Evolutionary conservation across 2,113 vertebrate species (phyloP).

Genomic region (Phoxinus phoxinus): DNA sequence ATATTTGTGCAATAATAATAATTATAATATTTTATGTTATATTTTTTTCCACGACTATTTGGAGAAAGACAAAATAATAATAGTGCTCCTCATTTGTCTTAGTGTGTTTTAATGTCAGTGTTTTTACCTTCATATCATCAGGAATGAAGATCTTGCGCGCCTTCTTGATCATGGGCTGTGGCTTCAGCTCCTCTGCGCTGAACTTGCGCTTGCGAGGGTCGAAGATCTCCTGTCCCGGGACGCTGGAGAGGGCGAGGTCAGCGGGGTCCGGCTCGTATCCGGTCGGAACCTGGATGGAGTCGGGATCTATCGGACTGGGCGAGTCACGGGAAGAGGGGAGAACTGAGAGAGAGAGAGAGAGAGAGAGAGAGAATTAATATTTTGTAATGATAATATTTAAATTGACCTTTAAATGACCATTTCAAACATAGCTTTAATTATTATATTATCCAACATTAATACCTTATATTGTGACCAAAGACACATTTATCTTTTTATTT

Average conservation of each 20-base stretch:
- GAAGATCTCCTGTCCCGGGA: constrained; percentile 97
- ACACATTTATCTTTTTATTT: not conserved
- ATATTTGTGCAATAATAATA: not conserved
- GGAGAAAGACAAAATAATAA: too few relatives aligned
- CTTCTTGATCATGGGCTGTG: constrained; percentile 99
- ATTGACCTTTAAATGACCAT: too few relatives aligned
- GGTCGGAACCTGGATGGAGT: constrained; percentile 92
- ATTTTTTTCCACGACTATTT: too few relatives aligned
- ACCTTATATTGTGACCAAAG: not conserved
- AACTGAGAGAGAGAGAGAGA: constrained; percentile 57
- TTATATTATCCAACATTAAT: too few relatives aligned
- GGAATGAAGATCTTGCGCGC: constrained; percentile 97
- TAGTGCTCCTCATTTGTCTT: accelerated
- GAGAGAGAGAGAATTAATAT: too few relatives aligned
- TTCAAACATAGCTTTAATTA: too few relatives aligned
- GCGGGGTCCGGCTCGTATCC: constrained; percentile 94
- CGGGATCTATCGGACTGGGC: constrained; percentile 95
- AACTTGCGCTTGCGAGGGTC: constrained; percentile 97
- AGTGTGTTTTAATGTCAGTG: not conserved
- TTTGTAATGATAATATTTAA: too few relatives aligned
- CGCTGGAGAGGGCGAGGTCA: constrained; percentile 95
- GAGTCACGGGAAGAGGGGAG: constrained; percentile 86
- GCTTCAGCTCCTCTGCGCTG: constrained; percentile 94
- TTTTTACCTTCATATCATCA: constrained; percentile 93
- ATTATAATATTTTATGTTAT: too few relatives aligned